Percentiles rank a stretch among this genome's conserved stretches.
phyloP scores from a whole-genome alignment of 2,797 vertebrate species.

The Cheirogaleus major region DNA sequence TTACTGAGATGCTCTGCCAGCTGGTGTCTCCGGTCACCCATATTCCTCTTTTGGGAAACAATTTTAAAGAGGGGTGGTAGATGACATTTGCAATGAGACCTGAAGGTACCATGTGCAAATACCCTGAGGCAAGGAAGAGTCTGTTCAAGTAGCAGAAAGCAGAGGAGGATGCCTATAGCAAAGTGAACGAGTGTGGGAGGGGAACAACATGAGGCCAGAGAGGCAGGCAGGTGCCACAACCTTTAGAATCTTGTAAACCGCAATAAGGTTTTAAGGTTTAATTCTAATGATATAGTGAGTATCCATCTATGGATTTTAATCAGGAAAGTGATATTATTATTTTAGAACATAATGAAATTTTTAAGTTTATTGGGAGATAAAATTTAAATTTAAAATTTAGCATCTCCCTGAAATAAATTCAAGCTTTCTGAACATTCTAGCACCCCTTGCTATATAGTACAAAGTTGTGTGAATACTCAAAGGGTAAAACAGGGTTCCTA shows the following conservation, averaged over 20 bases:
- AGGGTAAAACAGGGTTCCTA: not conserved
- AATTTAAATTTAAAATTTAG: not conserved
- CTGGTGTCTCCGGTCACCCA: too few species aligned
- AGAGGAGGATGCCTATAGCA: not conserved
- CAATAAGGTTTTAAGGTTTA: not conserved
- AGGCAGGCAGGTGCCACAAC: not conserved
- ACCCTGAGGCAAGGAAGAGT: not conserved
- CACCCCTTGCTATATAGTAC: not conserved
- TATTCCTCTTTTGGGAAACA: not conserved
- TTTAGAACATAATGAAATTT: constrained; percentile 10
- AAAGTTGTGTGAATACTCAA: not conserved
- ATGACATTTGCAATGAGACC: not conserved
- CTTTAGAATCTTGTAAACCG: not conserved
- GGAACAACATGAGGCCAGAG: not conserved
- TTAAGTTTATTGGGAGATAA: not conserved
- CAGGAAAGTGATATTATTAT: not conserved
- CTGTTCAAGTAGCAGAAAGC: constrained; percentile 3
- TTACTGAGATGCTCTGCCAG: too few species aligned
- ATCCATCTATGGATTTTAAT: not conserved
- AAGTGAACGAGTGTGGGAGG: not conserved
- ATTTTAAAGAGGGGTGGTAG: not conserved
- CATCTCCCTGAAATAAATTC: constrained; percentile 14
- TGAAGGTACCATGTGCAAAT: not conserved
- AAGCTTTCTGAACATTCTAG: not conserved
- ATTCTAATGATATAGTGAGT: constrained; percentile 17